Conservation (phyloP, 2,888 invertebrate species). For the Tolmerus cingulatus region DNA sequence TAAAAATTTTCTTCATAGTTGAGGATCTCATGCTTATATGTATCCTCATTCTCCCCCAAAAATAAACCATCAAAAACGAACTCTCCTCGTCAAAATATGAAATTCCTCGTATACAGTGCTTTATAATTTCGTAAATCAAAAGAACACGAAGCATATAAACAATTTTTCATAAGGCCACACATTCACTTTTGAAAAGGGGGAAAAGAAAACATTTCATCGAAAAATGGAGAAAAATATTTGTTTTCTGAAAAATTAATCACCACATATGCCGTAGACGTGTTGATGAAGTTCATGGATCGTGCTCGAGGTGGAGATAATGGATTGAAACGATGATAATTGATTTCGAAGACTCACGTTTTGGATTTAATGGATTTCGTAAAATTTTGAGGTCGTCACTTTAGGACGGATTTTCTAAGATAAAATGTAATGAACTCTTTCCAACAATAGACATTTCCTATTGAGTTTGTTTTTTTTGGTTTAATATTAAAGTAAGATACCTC, state of each 20-base stretch:
- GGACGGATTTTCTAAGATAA: background rate
- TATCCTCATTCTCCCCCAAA: background rate
- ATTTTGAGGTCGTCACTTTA: background rate
- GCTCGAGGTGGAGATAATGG: conserved; percentile 1
- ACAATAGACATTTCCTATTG: background rate
- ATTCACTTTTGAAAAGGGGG: background rate
- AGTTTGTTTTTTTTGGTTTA: background rate
- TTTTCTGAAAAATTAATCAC: conserved; percentile 13
- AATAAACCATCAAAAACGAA: background rate
- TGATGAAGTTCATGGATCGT: background rate
- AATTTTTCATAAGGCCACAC: background rate
- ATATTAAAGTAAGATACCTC: background rate
- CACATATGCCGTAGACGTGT: background rate
- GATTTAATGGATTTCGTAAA: background rate
- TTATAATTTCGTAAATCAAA: background rate
- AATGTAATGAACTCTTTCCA: background rate
- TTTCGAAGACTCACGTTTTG: background rate
- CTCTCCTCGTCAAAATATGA: background rate
- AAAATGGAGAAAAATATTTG: conserved; percentile 7
- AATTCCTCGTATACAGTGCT: background rate
- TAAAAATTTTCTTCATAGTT: background rate
- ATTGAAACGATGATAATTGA: background rate
- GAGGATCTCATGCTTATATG: background rate
- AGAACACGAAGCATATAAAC: background rate
- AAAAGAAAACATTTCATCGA: conserved; percentile 12